Percentiles rank a stretch among this genome's conserved stretches.
phyloP scores from a whole-genome alignment of 2,797 vertebrate genomes.

The Amniataba percoides region DNA sequence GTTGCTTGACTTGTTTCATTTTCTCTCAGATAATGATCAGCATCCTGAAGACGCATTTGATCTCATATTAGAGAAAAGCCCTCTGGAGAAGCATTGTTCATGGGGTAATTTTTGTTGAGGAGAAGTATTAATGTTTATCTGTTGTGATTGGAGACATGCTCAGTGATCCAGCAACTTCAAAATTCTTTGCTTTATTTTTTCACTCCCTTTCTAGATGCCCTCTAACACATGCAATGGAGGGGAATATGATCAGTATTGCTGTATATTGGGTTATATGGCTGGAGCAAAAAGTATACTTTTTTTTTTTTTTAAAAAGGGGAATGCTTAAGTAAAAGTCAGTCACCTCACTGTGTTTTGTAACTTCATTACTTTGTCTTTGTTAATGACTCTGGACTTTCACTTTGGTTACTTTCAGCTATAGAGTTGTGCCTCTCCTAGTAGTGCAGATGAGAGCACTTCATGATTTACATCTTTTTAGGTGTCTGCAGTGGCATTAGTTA shows the following conservation, averaged over 20 bases:
- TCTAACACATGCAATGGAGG: not conserved
- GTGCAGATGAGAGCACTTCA: not conserved
- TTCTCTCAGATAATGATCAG: conserved; percentile 33
- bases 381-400: not conserved
- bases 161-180: conserved; percentile 1
- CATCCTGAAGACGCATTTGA: conserved; percentile 34
- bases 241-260: not conserved
- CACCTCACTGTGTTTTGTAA: not conserved
- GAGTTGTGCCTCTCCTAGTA: not conserved
- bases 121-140: conserved; percentile 19
- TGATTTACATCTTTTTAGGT: not conserved
- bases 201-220: not conserved
- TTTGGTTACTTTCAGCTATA: too few species aligned
- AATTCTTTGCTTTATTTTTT: not conserved
- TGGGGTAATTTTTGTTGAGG: conserved; percentile 25
- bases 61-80: conserved; percentile 32
- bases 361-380: not conserved
- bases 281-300: not conserved
- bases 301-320: too few species aligned
- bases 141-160: conserved; percentile 14
- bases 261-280: not conserved
- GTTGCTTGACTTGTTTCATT: conserved; percentile 30
- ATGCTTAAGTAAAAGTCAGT: not conserved
- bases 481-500: not conserved
- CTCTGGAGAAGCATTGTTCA: conserved; percentile 31